A percentile compares a stretch with the other conserved stretches of the same genome.
Conservation (phyloP, 2,113 vertebrate genomes). For the Girardinichthys multiradiatus region DNA sequence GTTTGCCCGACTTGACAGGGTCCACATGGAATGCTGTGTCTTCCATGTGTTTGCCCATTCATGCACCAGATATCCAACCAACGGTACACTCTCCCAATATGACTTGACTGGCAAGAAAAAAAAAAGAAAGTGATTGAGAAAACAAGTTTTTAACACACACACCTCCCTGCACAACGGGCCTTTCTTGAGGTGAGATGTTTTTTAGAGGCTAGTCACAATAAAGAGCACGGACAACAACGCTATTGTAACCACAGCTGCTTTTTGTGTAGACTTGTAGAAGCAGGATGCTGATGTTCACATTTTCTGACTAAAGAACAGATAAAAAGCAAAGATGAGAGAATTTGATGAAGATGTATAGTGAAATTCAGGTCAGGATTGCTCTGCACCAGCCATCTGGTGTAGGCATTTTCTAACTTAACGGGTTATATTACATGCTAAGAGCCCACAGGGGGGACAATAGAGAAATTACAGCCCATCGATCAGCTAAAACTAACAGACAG, state of each 20-base stretch:
- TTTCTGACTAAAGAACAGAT: slow-evolving; percentile 37
- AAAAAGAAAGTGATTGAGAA: slow-evolving; percentile 21
- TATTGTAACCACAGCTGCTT: slow-evolving; percentile 29
- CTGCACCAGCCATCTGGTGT: slow-evolving; percentile 62
- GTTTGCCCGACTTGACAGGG: slow-evolving; percentile 19
- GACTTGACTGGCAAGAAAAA: slow-evolving; percentile 33
- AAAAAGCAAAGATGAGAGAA: slow-evolving; percentile 38
- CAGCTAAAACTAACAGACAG: slow-evolving; percentile 35
- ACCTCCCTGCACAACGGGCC: slow-evolving; percentile 9
- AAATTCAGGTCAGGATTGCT: slow-evolving; percentile 41
- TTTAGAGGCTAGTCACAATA: slow-evolving; percentile 41
- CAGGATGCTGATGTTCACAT: slow-evolving; percentile 28
- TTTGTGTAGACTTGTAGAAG: slow-evolving; percentile 16
- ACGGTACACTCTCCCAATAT: slow-evolving; percentile 19
- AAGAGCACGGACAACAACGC: slow-evolving; percentile 13
- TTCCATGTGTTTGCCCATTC: slow-evolving; percentile 17
- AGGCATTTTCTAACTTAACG: slow-evolving; percentile 55
- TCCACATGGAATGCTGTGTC: slow-evolving; percentile 34
- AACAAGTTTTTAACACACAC: slow-evolving; percentile 39
- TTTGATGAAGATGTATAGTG: slow-evolving; percentile 35
- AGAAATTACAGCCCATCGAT: slow-evolving; percentile 38
- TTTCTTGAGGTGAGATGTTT: slow-evolving; percentile 59
- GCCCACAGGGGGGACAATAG: slow-evolving; percentile 40
- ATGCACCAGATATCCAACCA: slow-evolving; percentile 25
- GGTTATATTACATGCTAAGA: slow-evolving; percentile 49